Conservation (phyloP, 2,113 vertebrate species). For the Agelaius phoeniceus region DNA sequence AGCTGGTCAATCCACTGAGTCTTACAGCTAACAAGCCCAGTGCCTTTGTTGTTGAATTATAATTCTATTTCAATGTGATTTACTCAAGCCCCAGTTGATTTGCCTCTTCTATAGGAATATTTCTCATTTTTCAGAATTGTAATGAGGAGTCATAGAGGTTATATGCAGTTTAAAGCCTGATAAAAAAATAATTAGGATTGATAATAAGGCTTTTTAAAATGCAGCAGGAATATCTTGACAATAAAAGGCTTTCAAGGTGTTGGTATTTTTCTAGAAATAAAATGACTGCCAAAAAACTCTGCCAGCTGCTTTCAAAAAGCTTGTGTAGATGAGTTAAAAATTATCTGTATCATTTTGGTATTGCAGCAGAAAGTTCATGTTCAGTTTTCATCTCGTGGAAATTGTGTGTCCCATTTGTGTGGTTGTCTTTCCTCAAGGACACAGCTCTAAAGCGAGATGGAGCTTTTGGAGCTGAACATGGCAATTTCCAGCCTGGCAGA, state of each 20-base stretch:
- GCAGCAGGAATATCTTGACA: neutral
- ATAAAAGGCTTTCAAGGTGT: neutral
- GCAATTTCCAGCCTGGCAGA: neutral
- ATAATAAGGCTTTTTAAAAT: neutral
- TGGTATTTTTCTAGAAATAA: neutral
- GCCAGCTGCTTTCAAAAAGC: neutral
- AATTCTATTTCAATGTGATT: neutral
- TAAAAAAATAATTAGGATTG: conserved; percentile 22
- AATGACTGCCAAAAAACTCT: neutral
- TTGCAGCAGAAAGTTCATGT: neutral
- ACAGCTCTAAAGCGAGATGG: neutral
- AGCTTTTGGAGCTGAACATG: neutral
- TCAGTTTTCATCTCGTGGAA: neutral
- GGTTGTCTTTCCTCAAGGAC: neutral
- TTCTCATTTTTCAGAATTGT: neutral
- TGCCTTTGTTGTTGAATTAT: neutral
- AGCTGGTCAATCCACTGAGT: neutral
- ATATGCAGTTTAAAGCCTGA: neutral
- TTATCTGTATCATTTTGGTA: neutral
- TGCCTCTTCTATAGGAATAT: neutral
- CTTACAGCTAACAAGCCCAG: neutral
- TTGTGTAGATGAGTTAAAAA: neutral
- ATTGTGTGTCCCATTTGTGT: neutral
- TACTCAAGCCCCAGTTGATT: neutral
- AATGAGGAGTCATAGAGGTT: neutral